Evolutionary conservation across 2,113 vertebrate genomes (phyloP).

Genomic region (Tichodroma muraria): DNA sequence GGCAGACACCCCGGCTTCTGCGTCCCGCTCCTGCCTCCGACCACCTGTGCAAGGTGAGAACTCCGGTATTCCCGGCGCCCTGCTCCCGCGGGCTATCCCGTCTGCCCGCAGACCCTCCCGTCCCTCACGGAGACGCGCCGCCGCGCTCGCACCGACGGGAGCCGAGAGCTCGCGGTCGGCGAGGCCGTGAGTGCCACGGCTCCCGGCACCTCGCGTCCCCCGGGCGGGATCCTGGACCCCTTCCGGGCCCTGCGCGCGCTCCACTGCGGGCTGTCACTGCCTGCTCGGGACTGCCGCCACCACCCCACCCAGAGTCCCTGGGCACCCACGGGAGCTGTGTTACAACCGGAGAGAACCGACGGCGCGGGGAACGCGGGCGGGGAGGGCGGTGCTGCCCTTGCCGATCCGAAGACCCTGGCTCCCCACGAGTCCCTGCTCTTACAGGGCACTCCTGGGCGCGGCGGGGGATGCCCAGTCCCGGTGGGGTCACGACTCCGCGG

Average conservation of each 20-base stretch:
- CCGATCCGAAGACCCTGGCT: too few relatives aligned
- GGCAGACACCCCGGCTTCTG: background rate
- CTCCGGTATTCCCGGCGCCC: too few relatives aligned
- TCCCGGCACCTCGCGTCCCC: background rate
- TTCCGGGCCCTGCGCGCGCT: background rate
- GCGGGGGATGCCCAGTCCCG: background rate
- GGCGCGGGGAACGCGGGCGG: too few relatives aligned
- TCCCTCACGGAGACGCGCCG: slow-evolving; percentile 77
- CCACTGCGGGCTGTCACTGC: background rate
- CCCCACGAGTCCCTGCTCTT: background rate
- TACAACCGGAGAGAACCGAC: background rate
- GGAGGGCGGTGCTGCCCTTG: background rate
- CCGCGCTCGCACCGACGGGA: slow-evolving; percentile 57
- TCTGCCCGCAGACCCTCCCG: background rate
- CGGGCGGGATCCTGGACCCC: background rate
- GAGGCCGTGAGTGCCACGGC: background rate
- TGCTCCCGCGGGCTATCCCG: too few relatives aligned
- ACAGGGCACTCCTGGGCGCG: background rate
- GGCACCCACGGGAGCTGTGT: background rate
- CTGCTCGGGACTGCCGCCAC: background rate
- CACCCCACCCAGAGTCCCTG: background rate
- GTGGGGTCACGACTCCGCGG: accelerated
- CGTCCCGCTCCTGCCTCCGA: slow-evolving; percentile 52
- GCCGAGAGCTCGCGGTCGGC: background rate
- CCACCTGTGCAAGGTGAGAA: slow-evolving; percentile 75